phyloP scores from a whole-genome alignment of 2,113 vertebrate genomes.

The Percopsis transmontana region DNA sequence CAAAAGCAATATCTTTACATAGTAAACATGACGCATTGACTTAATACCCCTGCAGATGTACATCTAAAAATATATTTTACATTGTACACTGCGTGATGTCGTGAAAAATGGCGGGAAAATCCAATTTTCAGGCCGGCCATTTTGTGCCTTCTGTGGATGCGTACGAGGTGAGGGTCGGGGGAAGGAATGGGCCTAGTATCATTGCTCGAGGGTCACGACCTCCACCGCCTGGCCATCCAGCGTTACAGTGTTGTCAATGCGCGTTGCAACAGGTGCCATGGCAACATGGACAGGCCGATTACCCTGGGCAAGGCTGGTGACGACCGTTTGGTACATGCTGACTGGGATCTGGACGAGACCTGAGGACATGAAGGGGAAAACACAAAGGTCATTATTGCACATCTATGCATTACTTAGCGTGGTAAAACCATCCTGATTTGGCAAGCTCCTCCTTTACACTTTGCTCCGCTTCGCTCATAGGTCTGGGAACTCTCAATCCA shows the following conservation, averaged over 20 bases:
- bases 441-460: no score
- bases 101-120: conserved; percentile 26
- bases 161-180: conserved; percentile 8
- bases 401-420: background rate
- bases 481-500: no score
- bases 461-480: no score
- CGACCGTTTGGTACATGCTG: conserved; percentile 99
- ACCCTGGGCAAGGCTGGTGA: conserved; percentile 95
- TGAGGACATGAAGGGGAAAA: conserved; percentile 59
- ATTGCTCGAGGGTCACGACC: conserved; percentile 96
- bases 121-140: conserved; percentile 24
- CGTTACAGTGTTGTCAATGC: conserved; percentile 94
- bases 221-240: conserved; percentile 96
- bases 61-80: conserved; percentile 72
- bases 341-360: conserved; percentile 97
- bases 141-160: conserved; percentile 21
- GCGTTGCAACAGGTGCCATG: conserved; percentile 92
- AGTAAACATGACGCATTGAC: conserved; percentile 68
- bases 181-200: conserved; percentile 53
- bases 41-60: conserved; percentile 61
- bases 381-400: background rate
- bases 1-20: conserved; percentile 69
- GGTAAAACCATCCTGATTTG: no score
- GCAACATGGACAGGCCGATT: conserved; percentile 97
- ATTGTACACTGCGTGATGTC: conserved; percentile 55